Evolutionary conservation across 2,888 invertebrate genomes (phyloP), one percentile per base, ranked within the genome.

Genomic region (Protonemura montana): DNA sequence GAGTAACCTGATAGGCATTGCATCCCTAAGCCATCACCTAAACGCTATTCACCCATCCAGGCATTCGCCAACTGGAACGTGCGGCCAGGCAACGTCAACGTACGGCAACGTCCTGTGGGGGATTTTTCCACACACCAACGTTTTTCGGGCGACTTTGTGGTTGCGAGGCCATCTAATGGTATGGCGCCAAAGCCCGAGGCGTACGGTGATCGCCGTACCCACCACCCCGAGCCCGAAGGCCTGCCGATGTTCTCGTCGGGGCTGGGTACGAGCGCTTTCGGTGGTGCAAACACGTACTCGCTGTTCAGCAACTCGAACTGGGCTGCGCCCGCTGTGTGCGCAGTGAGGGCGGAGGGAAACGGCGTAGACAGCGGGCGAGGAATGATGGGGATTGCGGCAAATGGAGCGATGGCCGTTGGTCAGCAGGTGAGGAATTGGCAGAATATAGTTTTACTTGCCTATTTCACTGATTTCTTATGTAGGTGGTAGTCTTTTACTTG

Each of bases 291-390:
- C 87, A 89, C 90, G 25, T 90, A 90, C 87, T 90, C 90, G 26
- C 88, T 90, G 83, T 90, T 90, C 88, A 90, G 89, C 87, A 89
- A 89, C 7, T 88, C 89, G 7, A 87, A 13, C 88, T 89, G 89
- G 85, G 85, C 35, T 7, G 85, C 42, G 42, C 82, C 85, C 25
- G 35, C 29, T n/a, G 25, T 76, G 41, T 42, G 28, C 30, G 85
- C n/a, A n/a, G 35, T 30, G 6, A n/a, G 82, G 35, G 76, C 86
- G 35, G 87, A 85, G 80, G 41, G 35, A n/a, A 87, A 83, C 42
- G 82, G 41, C 0, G 59, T 27, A 27, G 26, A 84, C 16, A 13
- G 25, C 41, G 83, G 42, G 27, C 80, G 76, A 10, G 85, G 85
- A 29, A 82, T 87, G 5, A 82, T 87, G 78, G 87, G 87, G 42